Evolutionary conservation across 2,113 vertebrate genomes (phyloP), one percentile per base, ranked within the genome.

Genomic region (Spizaetus ornatus): DNA sequence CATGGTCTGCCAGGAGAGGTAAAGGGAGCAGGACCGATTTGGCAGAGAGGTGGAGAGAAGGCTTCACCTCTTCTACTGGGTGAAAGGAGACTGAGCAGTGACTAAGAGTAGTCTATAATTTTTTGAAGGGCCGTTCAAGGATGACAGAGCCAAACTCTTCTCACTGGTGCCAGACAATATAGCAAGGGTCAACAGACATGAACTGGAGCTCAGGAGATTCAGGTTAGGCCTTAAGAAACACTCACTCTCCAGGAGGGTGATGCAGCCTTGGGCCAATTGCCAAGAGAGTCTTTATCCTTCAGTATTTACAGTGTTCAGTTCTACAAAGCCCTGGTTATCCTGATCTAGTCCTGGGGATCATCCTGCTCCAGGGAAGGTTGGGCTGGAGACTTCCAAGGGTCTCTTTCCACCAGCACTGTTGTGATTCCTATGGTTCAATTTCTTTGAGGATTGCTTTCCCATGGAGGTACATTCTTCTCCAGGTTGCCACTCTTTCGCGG

Each of bases 401-500:
- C 23, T 61, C 48, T 61, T 56, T 72, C 59, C 50, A 66, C 17
- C 50, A 58, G 34, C 34, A 66, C 34, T 61, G 31, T 29, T 70
- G 67, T 67, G 27, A 72, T 74, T 70, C 45, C 82, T 52, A 2
- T 34, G 18, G 34, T 66, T 85, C 45, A 29, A 3, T 52, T 78
- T 82, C 59, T 78, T 8, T 61, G 34, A 20, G 59, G 36, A 34
- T 3, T 92, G 12, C 74, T 71, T 74, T 70, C 65, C 50, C 50
- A 3, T 20, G 27, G 40, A 70, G 47, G 18, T 38, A 7, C 16
- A 16, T 13, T 34, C 32, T 50, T 63, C 19, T 62, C 34, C 83
- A 36, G 45, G 45, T 4, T 53, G n/a, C n/a, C 13, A 20, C 34
- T 38, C 16, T 13, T 26, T n/a, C 40, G 22, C 0, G 1, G 26